Evolutionary conservation across 2,888 invertebrate species (phyloP).

Genomic region (Apantesis nais): DNA sequence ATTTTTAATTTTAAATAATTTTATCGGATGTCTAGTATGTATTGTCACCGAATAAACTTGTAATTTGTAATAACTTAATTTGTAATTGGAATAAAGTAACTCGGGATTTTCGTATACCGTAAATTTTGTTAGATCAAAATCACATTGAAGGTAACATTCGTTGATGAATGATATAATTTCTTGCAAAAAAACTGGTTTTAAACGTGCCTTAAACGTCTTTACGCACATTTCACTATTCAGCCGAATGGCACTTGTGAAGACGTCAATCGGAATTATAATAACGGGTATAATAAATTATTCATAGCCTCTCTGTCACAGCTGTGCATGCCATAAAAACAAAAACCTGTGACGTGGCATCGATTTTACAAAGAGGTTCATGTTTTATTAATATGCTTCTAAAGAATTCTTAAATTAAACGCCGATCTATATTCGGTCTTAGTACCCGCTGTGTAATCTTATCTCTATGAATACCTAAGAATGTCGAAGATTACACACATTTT

Average conservation of each 20-base stretch:
- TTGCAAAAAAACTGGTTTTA: neutral
- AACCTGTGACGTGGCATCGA: constrained; percentile 14
- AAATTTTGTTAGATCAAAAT: neutral
- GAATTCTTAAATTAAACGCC: constrained; percentile 7
- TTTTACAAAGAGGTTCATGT: constrained; percentile 17
- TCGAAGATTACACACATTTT: neutral
- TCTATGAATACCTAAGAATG: neutral
- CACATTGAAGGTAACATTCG: neutral
- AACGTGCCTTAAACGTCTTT: neutral
- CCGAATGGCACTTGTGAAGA: neutral
- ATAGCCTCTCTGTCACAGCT: constrained; percentile 15
- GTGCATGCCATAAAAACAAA: constrained; percentile 12
- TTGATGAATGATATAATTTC: neutral
- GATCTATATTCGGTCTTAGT: neutral
- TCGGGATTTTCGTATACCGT: neutral
- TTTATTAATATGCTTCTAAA: constrained; percentile 14
- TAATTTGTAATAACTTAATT: neutral
- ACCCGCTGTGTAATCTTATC: neutral
- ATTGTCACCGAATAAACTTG: neutral
- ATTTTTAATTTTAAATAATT: neutral
- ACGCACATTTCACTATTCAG: neutral
- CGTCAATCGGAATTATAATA: constrained; percentile 11
- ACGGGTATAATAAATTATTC: constrained; percentile 16
- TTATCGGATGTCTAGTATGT: neutral
- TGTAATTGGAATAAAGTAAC: neutral